Evolutionary conservation across 1,140 invertebrate genomes (phyloP).

Genomic region (Drosophila navojoa): DNA sequence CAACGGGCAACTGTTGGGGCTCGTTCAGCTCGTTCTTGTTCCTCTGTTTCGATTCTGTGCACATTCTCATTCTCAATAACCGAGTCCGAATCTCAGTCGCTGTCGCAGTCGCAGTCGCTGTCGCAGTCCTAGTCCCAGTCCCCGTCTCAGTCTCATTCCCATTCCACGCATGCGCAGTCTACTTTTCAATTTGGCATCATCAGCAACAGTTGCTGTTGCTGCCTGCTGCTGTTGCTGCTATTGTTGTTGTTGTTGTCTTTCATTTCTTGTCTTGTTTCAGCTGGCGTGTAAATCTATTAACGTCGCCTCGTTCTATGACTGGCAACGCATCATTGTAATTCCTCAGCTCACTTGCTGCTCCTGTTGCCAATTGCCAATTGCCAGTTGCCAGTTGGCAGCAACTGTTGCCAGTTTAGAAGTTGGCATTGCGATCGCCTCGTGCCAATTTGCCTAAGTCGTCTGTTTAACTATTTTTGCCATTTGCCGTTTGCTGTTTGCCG

Average conservation of each 20-base stretch:
- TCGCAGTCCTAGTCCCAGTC: neutral
- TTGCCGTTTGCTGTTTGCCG: constrained; percentile 26
- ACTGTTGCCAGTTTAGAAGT: constrained; percentile 1
- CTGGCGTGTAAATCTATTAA: constrained; percentile 75
- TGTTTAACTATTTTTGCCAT: constrained; percentile 74
- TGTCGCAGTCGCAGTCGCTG: constrained; percentile 65
- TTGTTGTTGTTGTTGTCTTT: constrained; percentile 34
- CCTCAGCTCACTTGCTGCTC: constrained; percentile 61
- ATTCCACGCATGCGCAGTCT: constrained; percentile 76
- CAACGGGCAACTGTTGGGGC: constrained; percentile 12
- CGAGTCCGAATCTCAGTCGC: constrained; percentile 40
- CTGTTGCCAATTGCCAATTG: neutral
- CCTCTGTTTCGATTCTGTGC: constrained; percentile 42
- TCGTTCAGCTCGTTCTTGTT: constrained; percentile 6
- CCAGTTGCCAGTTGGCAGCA: neutral
- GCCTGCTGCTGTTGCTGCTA: constrained; percentile 12
- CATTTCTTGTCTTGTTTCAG: constrained; percentile 46
- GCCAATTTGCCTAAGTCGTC: constrained; percentile 76
- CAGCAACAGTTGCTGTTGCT: constrained; percentile 33
- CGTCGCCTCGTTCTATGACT: constrained; percentile 60
- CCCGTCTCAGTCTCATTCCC: constrained; percentile 46
- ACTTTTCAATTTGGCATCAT: constrained; percentile 78
- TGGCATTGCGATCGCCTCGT: constrained; percentile 33
- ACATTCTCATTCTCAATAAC: constrained; percentile 69
- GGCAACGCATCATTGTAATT: constrained; percentile 68